Percentiles rank a stretch among this genome's conserved stretches.
These are phyloP conservation scores for Ceratotherium simum DNA, from an alignment of 2,113 vertebrate genomes.

Conservation along the genomic window DNA sequence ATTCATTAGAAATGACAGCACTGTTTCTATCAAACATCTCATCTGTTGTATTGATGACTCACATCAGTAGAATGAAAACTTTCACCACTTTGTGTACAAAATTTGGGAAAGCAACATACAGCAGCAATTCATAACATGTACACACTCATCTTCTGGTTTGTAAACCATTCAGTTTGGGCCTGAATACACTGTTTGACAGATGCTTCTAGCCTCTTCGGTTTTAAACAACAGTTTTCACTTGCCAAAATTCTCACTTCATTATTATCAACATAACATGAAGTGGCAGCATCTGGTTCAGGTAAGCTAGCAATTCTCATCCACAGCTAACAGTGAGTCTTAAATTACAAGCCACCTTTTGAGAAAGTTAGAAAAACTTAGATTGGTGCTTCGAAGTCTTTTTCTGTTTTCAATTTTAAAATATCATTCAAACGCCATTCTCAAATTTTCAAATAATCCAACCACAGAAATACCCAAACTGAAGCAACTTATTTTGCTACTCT, in stretches of 20 bases:
- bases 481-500: conserved; percentile 14
- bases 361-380: conserved; percentile 19
- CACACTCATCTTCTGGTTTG: conserved; percentile 78
- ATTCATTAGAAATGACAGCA: conserved; percentile 75
- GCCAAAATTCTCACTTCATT: conserved; percentile 65
- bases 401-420: conserved; percentile 27
- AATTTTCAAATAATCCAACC: conserved; percentile 13
- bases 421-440: neutral
- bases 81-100: conserved; percentile 73
- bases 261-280: conserved; percentile 56
- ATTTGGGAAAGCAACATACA: conserved; percentile 73
- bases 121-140: conserved; percentile 74
- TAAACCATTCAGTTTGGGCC: conserved; percentile 64
- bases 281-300: conserved; percentile 75
- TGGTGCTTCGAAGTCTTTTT: neutral
- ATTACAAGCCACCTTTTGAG: conserved; percentile 11
- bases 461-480: neutral
- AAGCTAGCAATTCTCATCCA: conserved; percentile 38
- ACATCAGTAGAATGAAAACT: conserved; percentile 79
- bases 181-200: conserved; percentile 77
- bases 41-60: conserved; percentile 80
- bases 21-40: conserved; percentile 75
- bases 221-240: conserved; percentile 77
- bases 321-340: neutral
- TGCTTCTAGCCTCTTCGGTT: conserved; percentile 71